Evolutionary conservation across 1,140 invertebrate species (phyloP), one percentile per base, ranked within the genome.

Genomic region (Drosophila prosaltans): DNA sequence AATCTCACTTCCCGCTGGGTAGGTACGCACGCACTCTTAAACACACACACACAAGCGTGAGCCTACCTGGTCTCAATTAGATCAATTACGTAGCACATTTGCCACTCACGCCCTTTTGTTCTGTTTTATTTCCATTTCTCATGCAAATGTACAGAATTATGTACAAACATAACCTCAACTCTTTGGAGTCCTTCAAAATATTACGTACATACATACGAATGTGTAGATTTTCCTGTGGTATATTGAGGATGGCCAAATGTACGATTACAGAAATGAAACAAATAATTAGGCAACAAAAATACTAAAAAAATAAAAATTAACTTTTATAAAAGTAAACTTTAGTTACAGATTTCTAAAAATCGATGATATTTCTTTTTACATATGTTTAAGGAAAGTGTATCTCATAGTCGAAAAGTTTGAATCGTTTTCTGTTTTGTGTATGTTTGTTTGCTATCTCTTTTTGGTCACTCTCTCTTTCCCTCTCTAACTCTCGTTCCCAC

Each of bases 51-150:
- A 68, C 26, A 63, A 2, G 4, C 57, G 26, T n/a, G 62, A 26
- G 9, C 9, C 40, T 57, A 45, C 21, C 81, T 84, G 81, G 67
- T 79, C 81, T 84, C 81, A 84, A 84, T 84, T 84, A 84, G 77
- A 80, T 84, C 81, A 84, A 84, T 84, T 84, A 84, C 77, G 77
- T 66, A 81, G 65, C 81, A 80, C 77, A 84, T 83, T 58, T 83
- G 69, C 81, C 76, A 70, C 80, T 84, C 62, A 78, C 70, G 81
- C 81, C 81, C 81, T 84, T 80, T 59, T 65, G 66, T 60, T 45
- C 63, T 57, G 54, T 41, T 74, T 64, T 39, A 28, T 73, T 58
- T 39, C 65, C 61, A 36, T 64, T 57, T 65, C 9, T 51, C 36
- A 10, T 21, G 28, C 40, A 32, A 48, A 36, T 36, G 32, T 65